Base-by-base conservation (phyloP, 2,888 invertebrate genomes). In the Flexamia atlantica region DNA sequence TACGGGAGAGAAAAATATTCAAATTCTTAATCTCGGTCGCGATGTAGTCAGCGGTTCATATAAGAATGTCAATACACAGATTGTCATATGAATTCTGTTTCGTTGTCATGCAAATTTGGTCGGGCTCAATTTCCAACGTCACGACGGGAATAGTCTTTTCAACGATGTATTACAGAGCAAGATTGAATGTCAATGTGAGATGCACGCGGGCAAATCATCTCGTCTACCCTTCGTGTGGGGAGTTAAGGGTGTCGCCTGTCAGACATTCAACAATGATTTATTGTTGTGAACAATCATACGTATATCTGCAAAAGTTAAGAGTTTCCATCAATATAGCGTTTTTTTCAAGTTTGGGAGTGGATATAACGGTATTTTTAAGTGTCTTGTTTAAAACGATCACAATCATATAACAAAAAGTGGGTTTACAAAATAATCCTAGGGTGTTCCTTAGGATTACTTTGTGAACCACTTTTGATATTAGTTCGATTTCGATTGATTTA, bases 51-150 rank as follows among this genome's bases (percentile, higher is more conserved):
- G 17, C 12, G 20, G 57, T 57, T 2, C 57, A 17, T 17, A 17
- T 46, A 57, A 57, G 57, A 46, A 46, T 46, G 46, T 46, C 46
- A 46, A 46, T 17, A 4, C 20, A n/a, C 12, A 20, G 4, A 57
- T 57, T 57, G 57, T 57, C 57, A 57, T 57, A 23, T 23, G 23
- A 57, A 57, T 57, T 57, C 57, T 50, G 9, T 50, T 50, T 50
- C n/a, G 50, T 50, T 50, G 50, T 50, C 50, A 50, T 50, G 50
- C 50, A 50, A 50, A 50, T 50, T 50, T n/a, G 50, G 57, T 57
- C 12, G 57, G 3, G 57, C 57, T 57, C 57, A 57, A 57, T 57
- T 57, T 23, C 57, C 20, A 23, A 57, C 57, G 57, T 57, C 57
- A 57, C 4, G 2, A 23, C 5, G 4, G 57, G 57, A 57, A 23